Base-by-base conservation (phyloP, 2,797 vertebrate genomes). In the Enteromius argenteus region DNA sequence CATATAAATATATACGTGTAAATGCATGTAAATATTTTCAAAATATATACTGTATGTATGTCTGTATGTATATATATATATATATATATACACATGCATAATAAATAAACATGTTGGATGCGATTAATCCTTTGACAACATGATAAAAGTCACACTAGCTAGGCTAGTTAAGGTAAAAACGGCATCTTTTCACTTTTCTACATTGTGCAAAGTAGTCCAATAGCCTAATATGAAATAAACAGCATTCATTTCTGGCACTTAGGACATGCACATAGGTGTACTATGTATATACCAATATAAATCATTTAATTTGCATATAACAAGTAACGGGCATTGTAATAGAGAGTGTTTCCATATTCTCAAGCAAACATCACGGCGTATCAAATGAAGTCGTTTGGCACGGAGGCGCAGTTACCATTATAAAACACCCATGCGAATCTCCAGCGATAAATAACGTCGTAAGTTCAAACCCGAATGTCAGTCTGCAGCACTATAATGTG, bases 391-490 rank as follows among this genome's bases (percentile, higher is more conserved):
- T 49, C 44, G 30, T 66, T 35, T 67, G 60, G 23, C 49, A 56
- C 32, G 0, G 17, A 53, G 62, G 13, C 39, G 4, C 39, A 39
- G 9, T n/a, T 39, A 37, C 37, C 14, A 6, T 75, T 21, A 51
- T 83, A 75, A 74, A 32, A 67, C 71, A 53, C 44, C 58, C 15
- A 42, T 39, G 46, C n/a, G 3, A 64, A 68, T 56, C 72, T 56
- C n/a, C 56, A 56, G 44, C 62, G 23, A 76, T 4, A 76, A 83
- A 56, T 23, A 30, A 21, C 39, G 32, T 27, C 17, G 21, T 56
- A 69, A 72, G 46, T 68, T 68, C 11, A n/a, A 75, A 37, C 58
- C 46, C 15, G 6, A 42, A 72, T 64, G 19, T 66, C 56, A 39
- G 17, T 49, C 39, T 58, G 17, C 30, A 56, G 35, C 80, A 44